Base-by-base conservation (phyloP, 1,140 invertebrate species). In the Stegodyphus dumicola region DNA sequence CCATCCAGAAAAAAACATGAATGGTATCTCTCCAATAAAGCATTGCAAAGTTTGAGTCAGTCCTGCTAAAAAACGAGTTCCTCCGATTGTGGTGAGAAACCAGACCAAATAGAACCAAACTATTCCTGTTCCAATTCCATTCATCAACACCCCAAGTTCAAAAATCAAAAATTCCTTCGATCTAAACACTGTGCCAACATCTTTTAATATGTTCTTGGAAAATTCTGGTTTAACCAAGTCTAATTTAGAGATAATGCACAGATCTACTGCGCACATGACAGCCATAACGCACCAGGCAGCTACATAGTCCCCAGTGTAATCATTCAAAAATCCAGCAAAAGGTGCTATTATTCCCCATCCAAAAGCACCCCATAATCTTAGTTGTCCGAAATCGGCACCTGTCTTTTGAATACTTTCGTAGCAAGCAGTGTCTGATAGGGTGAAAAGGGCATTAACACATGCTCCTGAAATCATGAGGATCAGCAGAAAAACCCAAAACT, bases 41-140 rank as follows among this genome's bases (percentile, higher is more conserved):
- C 94, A 95, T 89, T 96, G 95, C 70, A 97, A 92, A 5, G 93
- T 93, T 88, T 94, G 94, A 5, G 93, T 93, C 1, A 94, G 88
- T 1, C 96, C 97, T 90, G 97, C 93, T 2, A 98, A 89, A 0
- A 96, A 94, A 90, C 97, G 86, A 56, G 73, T 77, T 7, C 48
- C 87, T 18, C 79, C 87, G 18, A 88, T 83, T 6, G 86, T 88
- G 13, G 78, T 73, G 9, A 91, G 81, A 77, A 89, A 90, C 89
- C 89, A 89, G 77, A 90, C 90, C 7, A 97, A 90, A 90, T 96
- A 98, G 83, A 96, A 94, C 95, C 96, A 97, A 18, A 97, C 92
- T 1, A 96, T 90, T 0, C 94, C 95, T 0, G 95, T 96, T 81
- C 95, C 95, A 83, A 97, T 92, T 1, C 97, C 97, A 69, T 96